Conservation (phyloP, 1,140 invertebrate species). For the Achatina immaculata region DNA sequence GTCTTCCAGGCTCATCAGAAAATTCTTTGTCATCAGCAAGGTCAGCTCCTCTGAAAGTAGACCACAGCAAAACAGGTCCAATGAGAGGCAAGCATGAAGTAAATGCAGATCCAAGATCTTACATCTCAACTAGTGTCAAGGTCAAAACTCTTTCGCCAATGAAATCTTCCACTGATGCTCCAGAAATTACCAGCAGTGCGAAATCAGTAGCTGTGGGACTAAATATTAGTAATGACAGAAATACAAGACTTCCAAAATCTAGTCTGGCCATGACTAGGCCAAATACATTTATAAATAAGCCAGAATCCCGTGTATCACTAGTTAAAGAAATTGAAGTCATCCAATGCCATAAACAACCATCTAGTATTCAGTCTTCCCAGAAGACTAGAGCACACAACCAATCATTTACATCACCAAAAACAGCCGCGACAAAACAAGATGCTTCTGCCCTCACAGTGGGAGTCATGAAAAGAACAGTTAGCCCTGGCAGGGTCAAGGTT, state of each 20-base stretch:
- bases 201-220: not conserved
- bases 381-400: not conserved
- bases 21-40: not conserved
- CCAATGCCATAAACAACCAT: not conserved
- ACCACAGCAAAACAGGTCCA: not conserved
- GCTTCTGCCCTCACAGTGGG: not conserved
- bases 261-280: not conserved
- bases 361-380: not conserved
- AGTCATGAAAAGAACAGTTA: constrained; percentile 16
- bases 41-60: not conserved
- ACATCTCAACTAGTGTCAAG: not conserved
- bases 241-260: not conserved
- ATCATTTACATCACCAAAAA: not conserved
- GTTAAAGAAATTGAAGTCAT: not conserved
- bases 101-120: not conserved
- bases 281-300: not conserved
- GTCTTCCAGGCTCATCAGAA: not conserved
- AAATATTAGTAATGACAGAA: not conserved
- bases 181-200: not conserved
- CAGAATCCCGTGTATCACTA: not conserved
- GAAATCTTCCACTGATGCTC: not conserved
- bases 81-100: not conserved
- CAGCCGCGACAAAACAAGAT: not conserved
- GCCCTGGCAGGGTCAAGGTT: constrained; percentile 21
- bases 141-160: not conserved